Evolutionary conservation across 2,113 vertebrate genomes (phyloP).

Genomic region (Psammodynastes pulverulentus): DNA sequence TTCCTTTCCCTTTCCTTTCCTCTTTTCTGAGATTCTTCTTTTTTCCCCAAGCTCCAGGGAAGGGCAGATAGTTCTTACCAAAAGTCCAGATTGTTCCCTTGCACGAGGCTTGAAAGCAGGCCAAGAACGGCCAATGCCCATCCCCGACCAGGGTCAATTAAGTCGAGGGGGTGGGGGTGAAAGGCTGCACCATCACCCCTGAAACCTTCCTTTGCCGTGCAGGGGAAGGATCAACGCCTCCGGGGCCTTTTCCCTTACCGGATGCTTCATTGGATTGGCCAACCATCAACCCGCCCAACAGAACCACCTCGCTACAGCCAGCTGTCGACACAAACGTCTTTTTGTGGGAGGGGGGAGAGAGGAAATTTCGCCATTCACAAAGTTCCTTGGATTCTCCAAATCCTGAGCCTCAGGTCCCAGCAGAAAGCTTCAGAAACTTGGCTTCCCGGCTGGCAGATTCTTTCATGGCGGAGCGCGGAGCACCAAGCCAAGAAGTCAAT

Average conservation of each 20-base stretch:
- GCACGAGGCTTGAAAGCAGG: background rate
- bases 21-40: background rate
- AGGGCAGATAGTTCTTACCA: background rate
- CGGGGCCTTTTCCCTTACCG: background rate
- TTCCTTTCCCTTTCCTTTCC: too few species aligned
- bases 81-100: background rate
- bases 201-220: background rate
- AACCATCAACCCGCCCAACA: background rate
- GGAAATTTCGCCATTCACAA: background rate
- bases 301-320: background rate
- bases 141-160: background rate
- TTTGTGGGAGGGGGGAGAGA: background rate
- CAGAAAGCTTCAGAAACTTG: rapidly evolving
- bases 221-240: background rate
- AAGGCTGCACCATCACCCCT: background rate
- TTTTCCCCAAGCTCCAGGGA: background rate
- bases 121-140: background rate
- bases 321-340: background rate
- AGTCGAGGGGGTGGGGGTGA: background rate
- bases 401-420: background rate
- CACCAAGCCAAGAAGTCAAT: background rate
- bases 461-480: background rate
- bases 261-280: background rate
- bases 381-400: background rate
- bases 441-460: background rate